These are phyloP conservation scores for Mycetomoellerius zeteki DNA, from an alignment of 1,140 invertebrate species.

Conservation along the genomic window DNA sequence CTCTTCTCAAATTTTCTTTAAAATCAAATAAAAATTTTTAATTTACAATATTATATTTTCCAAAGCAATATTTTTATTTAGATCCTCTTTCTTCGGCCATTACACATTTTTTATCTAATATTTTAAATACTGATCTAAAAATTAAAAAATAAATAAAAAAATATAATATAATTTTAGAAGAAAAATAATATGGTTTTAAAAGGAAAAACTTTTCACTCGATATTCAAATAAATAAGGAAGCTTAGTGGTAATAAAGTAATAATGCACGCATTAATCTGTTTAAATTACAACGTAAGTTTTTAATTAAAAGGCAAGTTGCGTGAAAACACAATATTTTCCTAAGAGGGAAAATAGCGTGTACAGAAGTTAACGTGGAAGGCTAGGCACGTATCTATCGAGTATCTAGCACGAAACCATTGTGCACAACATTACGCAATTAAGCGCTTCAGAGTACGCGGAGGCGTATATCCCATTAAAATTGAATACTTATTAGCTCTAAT, in stretches of 20 bases:
- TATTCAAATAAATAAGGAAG: not conserved
- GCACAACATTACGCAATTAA: constrained; percentile 27
- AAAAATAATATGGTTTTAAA: not conserved
- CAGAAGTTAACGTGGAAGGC: not conserved
- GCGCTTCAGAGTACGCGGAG: not conserved
- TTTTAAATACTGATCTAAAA: constrained; percentile 5
- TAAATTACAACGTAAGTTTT: not conserved
- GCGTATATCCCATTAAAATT: constrained; percentile 35
- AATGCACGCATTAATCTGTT: constrained; percentile 4
- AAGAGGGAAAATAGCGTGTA: not conserved
- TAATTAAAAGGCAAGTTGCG: not conserved
- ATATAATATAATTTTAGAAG: no score
- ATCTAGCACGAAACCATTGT: constrained; percentile 7
- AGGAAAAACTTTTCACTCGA: not conserved
- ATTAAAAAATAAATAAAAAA: not conserved
- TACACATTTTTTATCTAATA: not conserved
- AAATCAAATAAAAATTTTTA: constrained; percentile 23
- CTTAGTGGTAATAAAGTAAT: not conserved
- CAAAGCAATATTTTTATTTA: constrained; percentile 1
- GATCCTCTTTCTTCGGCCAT: not conserved
- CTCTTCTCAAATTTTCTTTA: not conserved
- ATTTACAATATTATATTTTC: not conserved
- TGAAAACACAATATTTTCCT: not conserved
- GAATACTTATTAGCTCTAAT: constrained; percentile 42
- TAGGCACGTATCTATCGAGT: not conserved